phyloP scores from a whole-genome alignment of 2,113 vertebrate species.

The Phoenicopterus ruber region DNA sequence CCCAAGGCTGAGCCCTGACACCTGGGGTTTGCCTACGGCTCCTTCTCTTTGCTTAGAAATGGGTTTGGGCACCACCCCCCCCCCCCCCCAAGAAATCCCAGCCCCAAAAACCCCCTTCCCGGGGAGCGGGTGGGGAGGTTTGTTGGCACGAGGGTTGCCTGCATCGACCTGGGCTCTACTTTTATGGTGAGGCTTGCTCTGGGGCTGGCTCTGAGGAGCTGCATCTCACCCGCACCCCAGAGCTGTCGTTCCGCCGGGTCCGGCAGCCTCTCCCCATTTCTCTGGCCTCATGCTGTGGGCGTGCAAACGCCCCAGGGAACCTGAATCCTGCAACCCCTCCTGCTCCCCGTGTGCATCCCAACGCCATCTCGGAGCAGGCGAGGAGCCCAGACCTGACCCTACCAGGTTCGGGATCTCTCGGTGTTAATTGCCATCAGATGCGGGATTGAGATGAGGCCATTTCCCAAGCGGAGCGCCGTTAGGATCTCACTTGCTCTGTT shows the following conservation, averaged over 20 bases:
- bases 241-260: rapidly evolving
- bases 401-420: neutral
- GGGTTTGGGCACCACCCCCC: neutral
- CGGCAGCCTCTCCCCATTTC: rapidly evolving
- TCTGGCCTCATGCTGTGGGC: rapidly evolving
- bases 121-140: rapidly evolving
- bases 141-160: neutral
- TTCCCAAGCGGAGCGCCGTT: neutral
- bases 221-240: neutral
- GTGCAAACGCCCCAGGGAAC: neutral
- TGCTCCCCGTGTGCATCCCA: neutral
- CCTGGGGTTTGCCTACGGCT: rapidly evolving
- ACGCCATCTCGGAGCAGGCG: rapidly evolving
- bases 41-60: neutral
- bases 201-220: neutral
- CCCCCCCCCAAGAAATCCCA: neutral
- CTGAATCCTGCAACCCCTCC: neutral
- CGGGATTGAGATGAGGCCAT: neutral
- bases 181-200: neutral
- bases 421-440: neutral
- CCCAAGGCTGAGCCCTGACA: neutral
- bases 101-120: neutral
- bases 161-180: neutral
- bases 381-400: neutral
- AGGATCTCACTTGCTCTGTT: neutral